Evolutionary conservation across 2,113 vertebrate species (phyloP).

Genomic region (Pachycephala philippinensis): DNA sequence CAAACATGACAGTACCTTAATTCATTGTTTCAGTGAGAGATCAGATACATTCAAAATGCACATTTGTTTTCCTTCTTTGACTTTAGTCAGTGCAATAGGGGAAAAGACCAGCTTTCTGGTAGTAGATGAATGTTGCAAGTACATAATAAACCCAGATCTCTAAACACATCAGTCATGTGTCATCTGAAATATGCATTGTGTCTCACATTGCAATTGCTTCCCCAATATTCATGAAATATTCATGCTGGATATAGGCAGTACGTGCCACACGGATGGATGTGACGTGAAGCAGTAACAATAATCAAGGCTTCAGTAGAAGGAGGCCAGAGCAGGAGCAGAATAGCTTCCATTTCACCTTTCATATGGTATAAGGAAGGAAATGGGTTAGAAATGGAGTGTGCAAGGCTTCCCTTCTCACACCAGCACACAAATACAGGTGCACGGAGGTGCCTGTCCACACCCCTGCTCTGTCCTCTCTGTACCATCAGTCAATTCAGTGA

Average conservation of each 20-base stretch:
- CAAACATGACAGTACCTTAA: conserved; percentile 51
- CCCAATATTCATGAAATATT: conserved; percentile 45
- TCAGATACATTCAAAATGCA: conserved; percentile 46
- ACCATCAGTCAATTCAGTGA: background rate
- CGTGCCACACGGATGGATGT: background rate
- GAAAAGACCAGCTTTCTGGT: conserved; percentile 25
- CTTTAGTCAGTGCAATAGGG: background rate
- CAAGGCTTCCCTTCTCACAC: background rate
- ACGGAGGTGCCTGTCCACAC: background rate
- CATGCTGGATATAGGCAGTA: background rate
- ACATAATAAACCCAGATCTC: conserved; percentile 50
- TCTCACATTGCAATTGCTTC: conserved; percentile 28
- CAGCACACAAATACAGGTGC: background rate
- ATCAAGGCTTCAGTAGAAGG: background rate
- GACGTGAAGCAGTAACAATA: background rate
- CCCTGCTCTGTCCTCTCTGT: background rate
- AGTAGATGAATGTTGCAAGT: conserved; percentile 46
- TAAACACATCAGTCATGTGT: conserved; percentile 60
- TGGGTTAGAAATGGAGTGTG: background rate
- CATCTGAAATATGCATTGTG: conserved; percentile 28
- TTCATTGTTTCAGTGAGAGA: conserved; percentile 54
- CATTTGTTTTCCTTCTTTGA: conserved; percentile 52
- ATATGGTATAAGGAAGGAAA: background rate
- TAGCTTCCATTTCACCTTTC: background rate
- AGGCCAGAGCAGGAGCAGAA: background rate